A percentile compares a stretch with the other conserved stretches of the same genome.
Conservation (phyloP, 64 coral and sea anemone species). For the Stylophora pistillata region DNA sequence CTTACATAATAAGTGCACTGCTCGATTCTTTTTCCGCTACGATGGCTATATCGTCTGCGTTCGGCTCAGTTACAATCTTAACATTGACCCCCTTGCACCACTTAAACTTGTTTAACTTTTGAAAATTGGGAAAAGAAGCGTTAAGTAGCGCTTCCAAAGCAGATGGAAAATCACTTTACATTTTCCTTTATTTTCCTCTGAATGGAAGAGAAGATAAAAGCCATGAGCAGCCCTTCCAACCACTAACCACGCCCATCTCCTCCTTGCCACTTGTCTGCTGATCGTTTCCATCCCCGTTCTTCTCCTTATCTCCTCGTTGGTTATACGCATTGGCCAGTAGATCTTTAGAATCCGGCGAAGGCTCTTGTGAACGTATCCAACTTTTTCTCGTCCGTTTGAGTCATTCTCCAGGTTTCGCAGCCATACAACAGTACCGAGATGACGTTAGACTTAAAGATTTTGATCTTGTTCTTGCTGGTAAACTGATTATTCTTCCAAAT, state of each 20-base stretch:
- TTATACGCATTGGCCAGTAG: constrained; percentile 29
- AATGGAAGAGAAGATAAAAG: no score
- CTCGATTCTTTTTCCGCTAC: no score
- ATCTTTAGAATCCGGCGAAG: constrained; percentile 40
- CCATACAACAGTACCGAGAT: neutral
- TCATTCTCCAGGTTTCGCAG: constrained; percentile 34
- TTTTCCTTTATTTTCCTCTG: no score
- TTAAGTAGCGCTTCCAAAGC: no score
- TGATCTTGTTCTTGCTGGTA: neutral
- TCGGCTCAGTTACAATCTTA: no score
- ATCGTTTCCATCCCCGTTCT: neutral
- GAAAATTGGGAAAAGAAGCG: no score
- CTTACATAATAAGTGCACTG: no score
- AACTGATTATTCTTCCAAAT: constrained; percentile 10
- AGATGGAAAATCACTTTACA: no score
- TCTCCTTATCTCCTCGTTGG: constrained; percentile 21
- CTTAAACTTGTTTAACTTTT: no score
- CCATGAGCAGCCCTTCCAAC: no score
- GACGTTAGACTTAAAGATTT: neutral
- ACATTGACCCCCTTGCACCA: no score
- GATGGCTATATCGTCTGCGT: no score
- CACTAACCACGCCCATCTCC: constrained; percentile 43
- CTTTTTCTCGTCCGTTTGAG: neutral
- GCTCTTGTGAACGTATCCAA: constrained; percentile 42
- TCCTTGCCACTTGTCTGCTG: constrained; percentile 17